Conservation (phyloP, 2,888 invertebrate species). For the Rhabditoides inermis region DNA sequence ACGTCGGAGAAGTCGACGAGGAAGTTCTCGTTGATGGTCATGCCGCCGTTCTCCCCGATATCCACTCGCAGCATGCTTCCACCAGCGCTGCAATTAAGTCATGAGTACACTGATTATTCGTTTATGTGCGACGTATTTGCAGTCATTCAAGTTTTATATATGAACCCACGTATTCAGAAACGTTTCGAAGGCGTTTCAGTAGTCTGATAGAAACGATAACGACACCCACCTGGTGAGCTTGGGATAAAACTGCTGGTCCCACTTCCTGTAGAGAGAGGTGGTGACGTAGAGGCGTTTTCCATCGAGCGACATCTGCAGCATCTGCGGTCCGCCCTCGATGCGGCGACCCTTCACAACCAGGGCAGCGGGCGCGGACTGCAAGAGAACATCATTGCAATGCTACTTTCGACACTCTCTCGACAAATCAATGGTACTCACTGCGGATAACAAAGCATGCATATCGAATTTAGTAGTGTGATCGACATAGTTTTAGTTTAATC, state of each 20-base stretch:
- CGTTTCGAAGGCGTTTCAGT: no score
- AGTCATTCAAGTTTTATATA: no score
- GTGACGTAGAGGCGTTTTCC: slow-evolving; percentile 86
- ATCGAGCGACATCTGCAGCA: slow-evolving; percentile 90
- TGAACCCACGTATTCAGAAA: no score
- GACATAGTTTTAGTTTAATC: no score
- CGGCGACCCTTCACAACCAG: slow-evolving; percentile 66
- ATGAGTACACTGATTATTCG: no score
- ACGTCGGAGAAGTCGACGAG: slow-evolving; percentile 88
- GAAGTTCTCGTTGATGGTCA: slow-evolving; percentile 76
- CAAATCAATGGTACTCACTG: no score
- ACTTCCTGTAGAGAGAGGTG: slow-evolving; percentile 77
- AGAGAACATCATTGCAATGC: no score
- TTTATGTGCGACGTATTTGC: no score
- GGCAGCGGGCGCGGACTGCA: slow-evolving; percentile 60
- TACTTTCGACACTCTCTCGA: no score
- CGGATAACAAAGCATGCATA: no score
- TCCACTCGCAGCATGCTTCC: slow-evolving; percentile 69
- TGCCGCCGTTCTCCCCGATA: slow-evolving; percentile 75
- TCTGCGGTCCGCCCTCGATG: slow-evolving; percentile 80
- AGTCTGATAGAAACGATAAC: no score
- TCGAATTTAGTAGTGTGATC: no score
- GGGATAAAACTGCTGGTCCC: slow-evolving; percentile 91
- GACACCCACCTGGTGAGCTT: slow-evolving; percentile 64
- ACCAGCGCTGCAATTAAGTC: slow-evolving; percentile 39